Percentiles rank a stretch among this genome's conserved stretches.
Evolutionary conservation across 2,797 vertebrate genomes (phyloP).

Genomic region (Acanthurus lineatus): DNA sequence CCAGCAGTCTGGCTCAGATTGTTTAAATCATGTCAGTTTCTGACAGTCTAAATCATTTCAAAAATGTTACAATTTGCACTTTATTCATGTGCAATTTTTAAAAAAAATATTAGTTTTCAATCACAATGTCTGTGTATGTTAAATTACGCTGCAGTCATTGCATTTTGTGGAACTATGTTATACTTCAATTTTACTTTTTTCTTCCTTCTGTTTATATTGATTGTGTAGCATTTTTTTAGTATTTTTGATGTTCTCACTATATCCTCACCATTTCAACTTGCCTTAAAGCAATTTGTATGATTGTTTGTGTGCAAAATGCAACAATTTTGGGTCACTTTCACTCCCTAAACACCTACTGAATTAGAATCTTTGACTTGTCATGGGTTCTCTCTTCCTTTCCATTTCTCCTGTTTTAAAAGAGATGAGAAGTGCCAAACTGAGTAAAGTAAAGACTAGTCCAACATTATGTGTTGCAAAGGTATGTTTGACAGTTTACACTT

Average conservation of each 20-base stretch:
- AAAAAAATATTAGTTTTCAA: conserved; percentile 20
- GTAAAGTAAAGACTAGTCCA: neutral
- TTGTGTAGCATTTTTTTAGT: conserved; percentile 8
- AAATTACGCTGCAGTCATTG: conserved; percentile 13
- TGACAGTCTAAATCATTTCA: conserved; percentile 8
- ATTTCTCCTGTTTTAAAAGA: conserved; percentile 34
- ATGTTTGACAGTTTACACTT: conserved; percentile 12
- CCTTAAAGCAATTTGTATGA: conserved; percentile 27
- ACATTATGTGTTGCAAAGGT: conserved; percentile 6
- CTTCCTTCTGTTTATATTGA: conserved; percentile 28
- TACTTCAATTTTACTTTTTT: conserved; percentile 2
- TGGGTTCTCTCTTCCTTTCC: neutral
- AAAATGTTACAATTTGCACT: conserved; percentile 19
- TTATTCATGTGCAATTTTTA: conserved; percentile 46
- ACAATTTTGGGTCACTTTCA: neutral
- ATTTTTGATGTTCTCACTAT: neutral
- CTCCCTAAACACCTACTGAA: neutral
- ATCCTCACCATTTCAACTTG: conserved; percentile 28
- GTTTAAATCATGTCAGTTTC: conserved; percentile 25
- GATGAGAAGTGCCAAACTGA: neutral
- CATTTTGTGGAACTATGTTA: conserved; percentile 20
- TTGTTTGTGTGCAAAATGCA: neutral
- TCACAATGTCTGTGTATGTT: conserved; percentile 26
- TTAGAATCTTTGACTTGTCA: conserved; percentile 9
- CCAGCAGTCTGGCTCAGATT: conserved; percentile 7